Evolutionary conservation across 2,888 invertebrate species (phyloP).

Genomic region (Choristoneura rosaceana): DNA sequence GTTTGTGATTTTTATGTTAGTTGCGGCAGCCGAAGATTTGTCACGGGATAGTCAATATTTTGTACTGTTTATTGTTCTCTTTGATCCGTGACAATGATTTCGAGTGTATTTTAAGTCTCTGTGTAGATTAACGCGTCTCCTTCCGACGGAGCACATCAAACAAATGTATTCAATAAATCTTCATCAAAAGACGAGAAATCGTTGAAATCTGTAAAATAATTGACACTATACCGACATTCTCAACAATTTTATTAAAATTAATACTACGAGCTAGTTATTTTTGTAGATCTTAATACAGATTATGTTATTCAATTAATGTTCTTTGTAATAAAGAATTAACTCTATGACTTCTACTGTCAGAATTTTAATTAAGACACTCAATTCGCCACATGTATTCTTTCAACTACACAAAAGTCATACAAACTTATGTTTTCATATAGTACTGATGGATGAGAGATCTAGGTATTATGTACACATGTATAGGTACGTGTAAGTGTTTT

Average conservation of each 20-base stretch:
- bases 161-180: conserved; percentile 46
- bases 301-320: not conserved
- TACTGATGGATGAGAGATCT: no score
- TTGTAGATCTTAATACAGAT: not conserved
- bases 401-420: no score
- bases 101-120: conserved; percentile 68
- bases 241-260: not conserved
- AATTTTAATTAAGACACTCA: no score
- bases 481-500: not conserved
- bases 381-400: no score
- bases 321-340: no score
- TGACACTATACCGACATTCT: conserved; percentile 59
- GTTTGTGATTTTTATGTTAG: conserved; percentile 67
- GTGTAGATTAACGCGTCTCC: conserved; percentile 66
- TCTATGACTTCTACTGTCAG: no score
- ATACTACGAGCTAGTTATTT: not conserved
- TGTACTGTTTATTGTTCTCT: conserved; percentile 74
- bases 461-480: no score
- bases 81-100: conserved; percentile 74
- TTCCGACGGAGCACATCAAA: conserved; percentile 69
- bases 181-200: conserved; percentile 7
- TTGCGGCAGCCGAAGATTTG: conserved; percentile 72
- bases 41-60: conserved; percentile 73
- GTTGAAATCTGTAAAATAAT: conserved; percentile 65
- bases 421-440: no score